These are phyloP conservation scores for Esox niger DNA, from an alignment of 2,113 vertebrate genomes.

Conservation along the genomic window DNA sequence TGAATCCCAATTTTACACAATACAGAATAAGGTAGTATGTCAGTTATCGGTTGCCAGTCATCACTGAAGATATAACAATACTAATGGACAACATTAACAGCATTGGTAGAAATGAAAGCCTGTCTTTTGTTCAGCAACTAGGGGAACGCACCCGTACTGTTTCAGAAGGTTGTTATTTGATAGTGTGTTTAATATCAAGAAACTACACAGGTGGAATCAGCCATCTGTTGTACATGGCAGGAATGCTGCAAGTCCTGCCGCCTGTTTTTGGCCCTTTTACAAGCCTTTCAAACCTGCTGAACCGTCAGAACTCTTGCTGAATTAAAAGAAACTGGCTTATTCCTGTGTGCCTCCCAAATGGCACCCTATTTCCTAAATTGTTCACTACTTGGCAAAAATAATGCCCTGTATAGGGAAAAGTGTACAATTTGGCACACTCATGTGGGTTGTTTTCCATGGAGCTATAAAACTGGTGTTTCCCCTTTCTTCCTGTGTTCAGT, in stretches of 20 bases:
- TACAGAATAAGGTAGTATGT: too few relatives aligned
- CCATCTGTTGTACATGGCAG: too few relatives aligned
- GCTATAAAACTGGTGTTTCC: background rate
- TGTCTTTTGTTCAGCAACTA: background rate
- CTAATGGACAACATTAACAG: too few relatives aligned
- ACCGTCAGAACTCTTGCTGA: background rate
- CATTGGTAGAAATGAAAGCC: too few relatives aligned
- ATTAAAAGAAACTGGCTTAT: background rate
- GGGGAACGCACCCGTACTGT: background rate
- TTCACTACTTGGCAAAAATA: too few relatives aligned
- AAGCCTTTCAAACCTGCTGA: background rate
- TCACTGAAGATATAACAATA: too few relatives aligned
- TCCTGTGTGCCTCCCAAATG: background rate
- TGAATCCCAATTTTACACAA: too few relatives aligned
- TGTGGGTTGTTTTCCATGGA: background rate
- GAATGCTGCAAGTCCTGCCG: background rate
- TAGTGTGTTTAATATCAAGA: background rate
- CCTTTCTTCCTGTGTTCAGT: background rate
- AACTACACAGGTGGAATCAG: constrained; percentile 1
- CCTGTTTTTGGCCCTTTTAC: background rate
- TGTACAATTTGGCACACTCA: too few relatives aligned
- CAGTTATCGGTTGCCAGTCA: too few relatives aligned
- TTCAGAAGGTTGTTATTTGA: background rate
- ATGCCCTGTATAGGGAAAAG: too few relatives aligned
- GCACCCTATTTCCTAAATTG: too few relatives aligned